These are phyloP conservation scores for Gambusia yucatana DNA, from an alignment of 2,797 vertebrate species.

Conservation along the genomic window DNA sequence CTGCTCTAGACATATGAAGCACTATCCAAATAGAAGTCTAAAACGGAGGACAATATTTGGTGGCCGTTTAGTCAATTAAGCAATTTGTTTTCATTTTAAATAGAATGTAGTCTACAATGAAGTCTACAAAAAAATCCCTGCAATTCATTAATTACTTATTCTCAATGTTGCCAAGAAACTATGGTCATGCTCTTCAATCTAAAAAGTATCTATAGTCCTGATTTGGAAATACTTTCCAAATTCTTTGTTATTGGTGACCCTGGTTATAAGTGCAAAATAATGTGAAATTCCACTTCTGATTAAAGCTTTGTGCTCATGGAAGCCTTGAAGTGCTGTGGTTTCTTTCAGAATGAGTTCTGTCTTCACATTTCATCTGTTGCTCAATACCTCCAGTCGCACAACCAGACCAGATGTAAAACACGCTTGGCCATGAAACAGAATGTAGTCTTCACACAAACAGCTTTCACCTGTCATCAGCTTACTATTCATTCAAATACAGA, in stretches of 20 bases:
- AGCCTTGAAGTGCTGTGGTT: not conserved
- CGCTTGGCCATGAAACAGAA: conserved; percentile 7
- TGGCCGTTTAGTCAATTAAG: not conserved
- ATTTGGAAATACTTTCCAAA: conserved; percentile 6
- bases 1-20: not conserved
- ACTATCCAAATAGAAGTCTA: not conserved
- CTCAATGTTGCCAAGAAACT: not conserved
- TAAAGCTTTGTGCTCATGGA: conserved; percentile 13
- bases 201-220: not conserved
- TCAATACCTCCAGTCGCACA: conserved; percentile 19
- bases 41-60: not conserved
- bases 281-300: conserved; percentile 40
- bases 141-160: conserved; percentile 1
- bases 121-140: not conserved
- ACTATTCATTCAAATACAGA: not conserved
- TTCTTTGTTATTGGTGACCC: not conserved
- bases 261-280: conserved; percentile 21
- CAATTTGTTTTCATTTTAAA: not conserved
- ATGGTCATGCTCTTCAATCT: not conserved
- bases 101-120: not conserved
- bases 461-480: not conserved
- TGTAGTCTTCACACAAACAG: not conserved
- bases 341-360: conserved; percentile 13
- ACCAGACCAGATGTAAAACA: conserved; percentile 11
- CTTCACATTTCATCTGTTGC: conserved; percentile 3